A percentile compares a stretch with the other conserved stretches of the same genome.
Evolutionary conservation across 2,888 invertebrate genomes (phyloP).

Genomic region (Rhopalosiphum nymphaeae): DNA sequence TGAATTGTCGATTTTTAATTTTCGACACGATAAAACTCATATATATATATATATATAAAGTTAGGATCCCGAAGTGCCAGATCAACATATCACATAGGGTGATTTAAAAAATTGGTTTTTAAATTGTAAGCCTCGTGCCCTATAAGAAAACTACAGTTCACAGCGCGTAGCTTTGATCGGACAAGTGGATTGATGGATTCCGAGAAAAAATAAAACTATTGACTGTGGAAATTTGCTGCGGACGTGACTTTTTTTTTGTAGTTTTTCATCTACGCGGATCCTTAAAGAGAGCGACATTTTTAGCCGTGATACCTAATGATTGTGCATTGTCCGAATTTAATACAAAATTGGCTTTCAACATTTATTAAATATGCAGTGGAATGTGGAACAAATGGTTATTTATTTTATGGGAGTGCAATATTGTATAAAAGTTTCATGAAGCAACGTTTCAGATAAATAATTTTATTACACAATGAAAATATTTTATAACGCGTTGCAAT

Average conservation of each 20-base stretch:
- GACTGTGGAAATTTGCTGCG: neutral
- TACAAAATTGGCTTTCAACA: neutral
- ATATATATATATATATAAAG: neutral
- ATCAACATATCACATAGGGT: neutral
- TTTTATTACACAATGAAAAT: neutral
- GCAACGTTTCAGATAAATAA: neutral
- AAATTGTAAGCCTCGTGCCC: too few species aligned
- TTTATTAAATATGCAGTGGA: neutral
- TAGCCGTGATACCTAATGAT: neutral
- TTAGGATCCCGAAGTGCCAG: neutral
- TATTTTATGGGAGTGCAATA: neutral
- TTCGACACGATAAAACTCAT: neutral
- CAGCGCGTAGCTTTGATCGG: neutral
- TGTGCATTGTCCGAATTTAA: neutral
- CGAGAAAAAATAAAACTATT: neutral
- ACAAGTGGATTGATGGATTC: neutral
- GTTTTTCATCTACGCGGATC: neutral
- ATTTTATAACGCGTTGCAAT: neutral
- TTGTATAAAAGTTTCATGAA: neutral
- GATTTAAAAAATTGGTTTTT: neutral
- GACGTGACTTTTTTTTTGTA: neutral
- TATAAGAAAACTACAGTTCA: neutral
- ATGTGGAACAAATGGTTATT: neutral
- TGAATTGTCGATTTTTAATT: neutral
- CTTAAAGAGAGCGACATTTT: neutral